Conservation (phyloP, 1,140 invertebrate species). For the Orius insidiosus region DNA sequence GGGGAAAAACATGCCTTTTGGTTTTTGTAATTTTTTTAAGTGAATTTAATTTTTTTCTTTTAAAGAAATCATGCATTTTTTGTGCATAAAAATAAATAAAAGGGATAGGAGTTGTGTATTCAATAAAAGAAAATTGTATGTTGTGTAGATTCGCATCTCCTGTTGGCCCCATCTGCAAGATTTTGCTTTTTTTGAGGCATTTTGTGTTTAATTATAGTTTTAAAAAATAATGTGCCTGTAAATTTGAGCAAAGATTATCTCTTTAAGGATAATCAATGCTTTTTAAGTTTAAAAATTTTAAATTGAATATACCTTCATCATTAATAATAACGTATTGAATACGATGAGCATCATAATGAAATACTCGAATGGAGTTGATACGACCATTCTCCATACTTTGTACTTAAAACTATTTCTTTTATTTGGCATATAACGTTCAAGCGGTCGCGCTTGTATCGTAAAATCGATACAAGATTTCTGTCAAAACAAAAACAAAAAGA, state of each 20-base stretch:
- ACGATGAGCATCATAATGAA: slow-evolving; percentile 99
- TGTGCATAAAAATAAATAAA: no score
- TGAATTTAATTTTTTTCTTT: no score
- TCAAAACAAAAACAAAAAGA: slow-evolving; percentile 23
- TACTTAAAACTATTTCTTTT: slow-evolving; percentile 95
- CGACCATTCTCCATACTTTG: slow-evolving; percentile 93
- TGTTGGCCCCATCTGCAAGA: slow-evolving; percentile 16
- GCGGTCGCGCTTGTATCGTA: slow-evolving; percentile 92
- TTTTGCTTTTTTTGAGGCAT: slow-evolving; percentile 1
- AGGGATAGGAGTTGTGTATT: no score
- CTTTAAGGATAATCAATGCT: neutral
- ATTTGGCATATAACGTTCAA: slow-evolving; percentile 98
- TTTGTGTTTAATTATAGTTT: neutral
- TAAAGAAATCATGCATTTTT: no score
- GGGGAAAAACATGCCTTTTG: no score
- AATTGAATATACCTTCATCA: slow-evolving; percentile 84
- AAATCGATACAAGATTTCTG: slow-evolving; percentile 99
- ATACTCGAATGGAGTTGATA: slow-evolving; percentile 97
- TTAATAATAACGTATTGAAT: slow-evolving; percentile 93
- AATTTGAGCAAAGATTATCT: neutral
- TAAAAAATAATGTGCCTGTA: no score
- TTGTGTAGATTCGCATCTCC: slow-evolving; percentile 6
- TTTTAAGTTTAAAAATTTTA: neutral
- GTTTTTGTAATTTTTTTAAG: no score
- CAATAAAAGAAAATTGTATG: no score